Evolutionary conservation across 1,140 invertebrate genomes (phyloP).

Genomic region (Bursaphelenchus mucronatus): DNA sequence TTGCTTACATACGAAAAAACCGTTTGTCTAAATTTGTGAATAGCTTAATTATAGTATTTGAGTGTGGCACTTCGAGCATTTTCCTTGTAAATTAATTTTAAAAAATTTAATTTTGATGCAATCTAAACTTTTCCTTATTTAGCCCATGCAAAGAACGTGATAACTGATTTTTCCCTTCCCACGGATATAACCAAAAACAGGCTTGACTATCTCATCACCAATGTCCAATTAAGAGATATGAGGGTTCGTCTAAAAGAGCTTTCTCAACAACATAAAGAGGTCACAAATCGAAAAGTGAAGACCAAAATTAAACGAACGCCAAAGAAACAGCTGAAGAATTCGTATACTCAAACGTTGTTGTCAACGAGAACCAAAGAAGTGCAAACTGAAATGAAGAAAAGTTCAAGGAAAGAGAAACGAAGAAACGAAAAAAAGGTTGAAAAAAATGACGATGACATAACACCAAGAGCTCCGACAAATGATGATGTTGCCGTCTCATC

Average conservation of each 20-base stretch:
- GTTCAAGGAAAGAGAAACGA: not conserved
- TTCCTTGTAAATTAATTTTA: too few species aligned
- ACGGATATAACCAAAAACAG: not conserved
- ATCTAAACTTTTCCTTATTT: conserved; percentile 7
- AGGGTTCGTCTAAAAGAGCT: conserved; percentile 5
- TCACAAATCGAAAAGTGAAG: not conserved
- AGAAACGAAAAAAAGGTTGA: not conserved
- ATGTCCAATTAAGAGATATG: not conserved
- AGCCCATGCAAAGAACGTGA: conserved; percentile 11
- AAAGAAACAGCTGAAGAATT: not conserved
- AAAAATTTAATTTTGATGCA: too few species aligned
- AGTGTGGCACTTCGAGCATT: not conserved
- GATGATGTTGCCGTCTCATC: not conserved
- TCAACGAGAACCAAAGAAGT: not conserved
- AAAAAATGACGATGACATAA: conserved; percentile 2
- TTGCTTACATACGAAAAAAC: conserved; percentile 3
- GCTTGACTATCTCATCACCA: not conserved
- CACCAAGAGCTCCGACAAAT: not conserved
- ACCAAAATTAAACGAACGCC: not conserved
- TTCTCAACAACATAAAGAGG: not conserved
- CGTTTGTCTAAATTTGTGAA: conserved; percentile 1
- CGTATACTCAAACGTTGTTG: not conserved
- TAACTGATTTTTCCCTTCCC: conserved; percentile 12
- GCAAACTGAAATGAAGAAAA: not conserved
- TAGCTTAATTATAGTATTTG: conserved; percentile 5